Base-by-base conservation (phyloP, 2,888 invertebrate genomes). In the Incurvaria masculella region DNA sequence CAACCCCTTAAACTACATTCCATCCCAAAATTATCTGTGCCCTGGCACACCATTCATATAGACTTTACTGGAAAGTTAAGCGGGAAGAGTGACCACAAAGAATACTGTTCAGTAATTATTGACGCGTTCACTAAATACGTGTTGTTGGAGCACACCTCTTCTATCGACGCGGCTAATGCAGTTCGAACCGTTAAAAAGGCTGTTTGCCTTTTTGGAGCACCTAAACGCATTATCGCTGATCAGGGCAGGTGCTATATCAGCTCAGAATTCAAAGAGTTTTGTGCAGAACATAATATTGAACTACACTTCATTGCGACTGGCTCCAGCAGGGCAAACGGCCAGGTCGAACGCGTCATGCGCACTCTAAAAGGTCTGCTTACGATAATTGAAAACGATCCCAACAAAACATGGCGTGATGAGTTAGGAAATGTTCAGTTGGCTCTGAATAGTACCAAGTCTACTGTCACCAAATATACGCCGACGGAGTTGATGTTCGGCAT, bases 161-260 rank as follows among this genome's bases (percentile, higher is more conserved):
- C 17, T 1, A 4, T 51, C 2, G 47, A 49, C 16, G 43, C 49
- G 1, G 11, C 10, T 6, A 40, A 45, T 43, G 49, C 49, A 1
- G 23, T 49, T 4, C 16, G 40, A n/a, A n/a, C n/a, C n/a, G n/a
- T n/a, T n/a, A n/a, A n/a, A n/a, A n/a, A n/a, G n/a, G n/a, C n/a
- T n/a, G n/a, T n/a, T n/a, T n/a, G n/a, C n/a, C n/a, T n/a, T n/a
- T n/a, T n/a, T n/a, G n/a, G n/a, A n/a, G n/a, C n/a, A 11, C 51
- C 51, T n/a, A 47, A 33, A 23, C 47, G 51, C 2, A 46, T 51
- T 10, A 49, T 51, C 33, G 49, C 50, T 14, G 53, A 51, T 21
- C 51, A 50, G 33, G 53, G 50, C 18, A 33, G 53, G 14, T 53
- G 50, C 42, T 53, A 38, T 41, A 39, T 44, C 4, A 51, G 50